These are phyloP conservation scores for Agrilus planipennis DNA, from an alignment of 1,140 invertebrate species.

Conservation along the genomic window DNA sequence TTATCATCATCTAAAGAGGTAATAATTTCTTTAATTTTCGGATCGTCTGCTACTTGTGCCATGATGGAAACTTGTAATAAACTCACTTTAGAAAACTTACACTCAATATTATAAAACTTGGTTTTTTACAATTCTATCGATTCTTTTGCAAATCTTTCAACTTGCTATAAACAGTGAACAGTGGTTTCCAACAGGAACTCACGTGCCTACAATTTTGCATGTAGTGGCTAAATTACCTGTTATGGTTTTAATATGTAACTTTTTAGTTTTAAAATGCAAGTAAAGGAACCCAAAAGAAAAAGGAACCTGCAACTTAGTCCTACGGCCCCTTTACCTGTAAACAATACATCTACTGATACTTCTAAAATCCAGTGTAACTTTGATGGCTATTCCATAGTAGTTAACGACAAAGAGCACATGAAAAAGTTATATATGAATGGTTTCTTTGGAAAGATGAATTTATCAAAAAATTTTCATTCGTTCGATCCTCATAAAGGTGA, in stretches of 20 bases:
- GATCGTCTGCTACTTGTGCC: slow-evolving; percentile 29
- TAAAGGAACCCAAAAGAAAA: slow-evolving; percentile 35
- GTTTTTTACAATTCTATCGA: slow-evolving; percentile 3
- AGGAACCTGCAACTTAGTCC: slow-evolving; percentile 27
- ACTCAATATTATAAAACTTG: not conserved
- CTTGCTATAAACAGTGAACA: not conserved
- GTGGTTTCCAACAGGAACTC: not conserved
- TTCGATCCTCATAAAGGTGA: not conserved
- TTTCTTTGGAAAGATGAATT: slow-evolving; percentile 57
- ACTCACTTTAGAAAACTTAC: slow-evolving; percentile 6
- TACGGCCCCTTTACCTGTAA: slow-evolving; percentile 37
- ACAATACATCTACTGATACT: slow-evolving; percentile 10
- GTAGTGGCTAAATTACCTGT: slow-evolving; percentile 2
- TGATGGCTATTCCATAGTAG: slow-evolving; percentile 51
- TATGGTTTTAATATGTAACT: not conserved
- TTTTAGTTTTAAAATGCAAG: slow-evolving; percentile 33
- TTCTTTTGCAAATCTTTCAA: too few relatives aligned
- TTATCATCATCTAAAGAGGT: slow-evolving; percentile 64
- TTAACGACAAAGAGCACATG: slow-evolving; percentile 47
- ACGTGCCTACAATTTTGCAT: slow-evolving; percentile 4
- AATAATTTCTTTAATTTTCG: slow-evolving; percentile 59
- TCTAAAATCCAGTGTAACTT: slow-evolving; percentile 44
- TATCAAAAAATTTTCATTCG: slow-evolving; percentile 24
- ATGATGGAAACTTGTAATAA: slow-evolving; percentile 12
- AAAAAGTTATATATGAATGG: slow-evolving; percentile 53